These are phyloP conservation scores for Cyprinodon variegatus DNA, from an alignment of 2,113 vertebrate species.

Conservation along the genomic window DNA sequence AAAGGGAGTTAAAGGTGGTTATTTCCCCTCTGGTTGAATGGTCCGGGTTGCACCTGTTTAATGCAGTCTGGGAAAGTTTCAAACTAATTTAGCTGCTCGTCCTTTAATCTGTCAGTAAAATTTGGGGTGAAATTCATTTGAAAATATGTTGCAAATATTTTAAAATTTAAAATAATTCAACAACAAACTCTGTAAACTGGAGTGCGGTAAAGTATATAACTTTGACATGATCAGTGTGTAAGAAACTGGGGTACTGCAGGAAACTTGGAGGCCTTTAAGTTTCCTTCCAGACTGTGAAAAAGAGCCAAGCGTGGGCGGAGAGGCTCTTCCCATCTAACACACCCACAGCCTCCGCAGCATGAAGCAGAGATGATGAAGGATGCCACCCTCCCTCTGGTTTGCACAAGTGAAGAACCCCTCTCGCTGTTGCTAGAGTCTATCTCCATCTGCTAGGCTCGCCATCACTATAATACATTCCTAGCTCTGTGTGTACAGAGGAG, in stretches of 20 bases:
- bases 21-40: constrained; percentile 16
- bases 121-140: too few species aligned
- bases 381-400: constrained; percentile 60
- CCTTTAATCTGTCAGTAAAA: too few species aligned
- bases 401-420: constrained; percentile 49
- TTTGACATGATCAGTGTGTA: background rate
- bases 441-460: constrained; percentile 73
- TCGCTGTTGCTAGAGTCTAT: constrained; percentile 41
- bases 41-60: too few species aligned
- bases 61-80: too few species aligned
- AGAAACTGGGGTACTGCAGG: constrained; percentile 31
- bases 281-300: constrained; percentile 43
- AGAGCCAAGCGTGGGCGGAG: constrained; percentile 24
- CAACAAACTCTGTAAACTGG: background rate
- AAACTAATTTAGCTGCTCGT: too few species aligned
- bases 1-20: constrained; percentile 48
- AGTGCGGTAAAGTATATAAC: background rate
- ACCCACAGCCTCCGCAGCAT: constrained; percentile 50
- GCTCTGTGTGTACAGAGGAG: constrained; percentile 22
- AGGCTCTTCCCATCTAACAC: constrained; percentile 41
- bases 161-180: too few species aligned
- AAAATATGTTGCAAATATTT: too few species aligned
- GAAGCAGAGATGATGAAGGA: constrained; percentile 75
- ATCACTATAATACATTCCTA: constrained; percentile 41
- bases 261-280: constrained; percentile 36